Evolutionary conservation across 2,888 invertebrate genomes (phyloP).

Genomic region (Xiphydria camelus): DNA sequence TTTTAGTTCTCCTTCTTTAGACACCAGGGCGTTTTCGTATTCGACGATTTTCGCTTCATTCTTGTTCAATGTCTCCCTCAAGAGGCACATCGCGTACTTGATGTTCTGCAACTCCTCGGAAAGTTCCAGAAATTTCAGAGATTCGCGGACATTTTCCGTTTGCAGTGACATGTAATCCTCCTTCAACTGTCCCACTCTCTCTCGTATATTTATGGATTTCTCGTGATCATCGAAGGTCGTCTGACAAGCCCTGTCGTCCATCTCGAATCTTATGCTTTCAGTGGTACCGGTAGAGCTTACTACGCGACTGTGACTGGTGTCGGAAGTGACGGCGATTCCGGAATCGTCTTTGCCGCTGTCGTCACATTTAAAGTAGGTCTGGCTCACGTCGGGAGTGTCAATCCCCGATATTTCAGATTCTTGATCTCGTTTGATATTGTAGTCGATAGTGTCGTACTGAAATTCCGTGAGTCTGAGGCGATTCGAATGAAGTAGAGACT

Average conservation of each 20-base stretch:
- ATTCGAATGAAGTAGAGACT: too few relatives aligned
- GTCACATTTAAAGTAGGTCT: slow-evolving; percentile 14
- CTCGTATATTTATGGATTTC: slow-evolving; percentile 16
- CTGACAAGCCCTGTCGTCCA: slow-evolving; percentile 26
- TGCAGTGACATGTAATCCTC: slow-evolving; percentile 32
- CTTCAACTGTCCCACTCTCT: slow-evolving; percentile 29
- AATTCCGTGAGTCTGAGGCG: too few relatives aligned
- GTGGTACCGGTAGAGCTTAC: slow-evolving; percentile 19
- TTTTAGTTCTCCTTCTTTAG: slow-evolving; percentile 28
- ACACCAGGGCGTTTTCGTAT: slow-evolving; percentile 24
- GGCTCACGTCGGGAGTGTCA: neutral
- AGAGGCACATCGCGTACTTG: slow-evolving; percentile 24
- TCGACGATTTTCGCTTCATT: slow-evolving; percentile 31
- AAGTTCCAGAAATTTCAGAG: slow-evolving; percentile 25
- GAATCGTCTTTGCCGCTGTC: slow-evolving; percentile 42
- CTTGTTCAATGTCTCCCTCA: slow-evolving; percentile 24
- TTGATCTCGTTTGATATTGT: too few relatives aligned
- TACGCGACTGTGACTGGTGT: slow-evolving; percentile 8
- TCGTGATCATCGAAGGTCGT: slow-evolving; percentile 11
- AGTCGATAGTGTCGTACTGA: too few relatives aligned
- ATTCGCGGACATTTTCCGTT: slow-evolving; percentile 25
- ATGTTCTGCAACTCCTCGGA: slow-evolving; percentile 33
- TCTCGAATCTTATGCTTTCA: slow-evolving; percentile 20
- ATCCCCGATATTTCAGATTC: too few relatives aligned
- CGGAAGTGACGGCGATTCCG: slow-evolving; percentile 31